A percentile compares a stretch with the other conserved stretches of the same genome.
phyloP scores from a whole-genome alignment of 2,113 vertebrate genomes.

The Synodontis membranacea region DNA sequence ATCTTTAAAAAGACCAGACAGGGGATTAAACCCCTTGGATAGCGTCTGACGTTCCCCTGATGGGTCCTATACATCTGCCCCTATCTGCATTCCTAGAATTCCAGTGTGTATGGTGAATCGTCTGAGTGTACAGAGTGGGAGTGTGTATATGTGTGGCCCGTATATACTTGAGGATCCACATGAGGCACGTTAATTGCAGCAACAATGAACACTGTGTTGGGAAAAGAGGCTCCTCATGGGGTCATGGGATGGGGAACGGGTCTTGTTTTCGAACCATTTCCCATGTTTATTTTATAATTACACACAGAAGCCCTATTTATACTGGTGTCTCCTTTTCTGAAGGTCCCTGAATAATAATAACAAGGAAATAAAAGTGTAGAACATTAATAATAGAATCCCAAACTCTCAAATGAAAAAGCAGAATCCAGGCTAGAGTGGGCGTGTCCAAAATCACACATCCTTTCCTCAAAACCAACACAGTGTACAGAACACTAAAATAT shows the following conservation, averaged over 20 bases:
- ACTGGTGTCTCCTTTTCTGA: neutral
- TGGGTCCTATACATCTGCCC: neutral
- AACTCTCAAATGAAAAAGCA: neutral
- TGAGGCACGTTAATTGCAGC: neutral
- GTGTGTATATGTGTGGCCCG: neutral
- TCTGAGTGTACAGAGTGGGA: conserved; percentile 56
- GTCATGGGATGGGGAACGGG: conserved; percentile 50
- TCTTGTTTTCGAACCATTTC: neutral
- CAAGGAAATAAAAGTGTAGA: neutral
- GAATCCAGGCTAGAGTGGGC: neutral
- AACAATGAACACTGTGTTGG: neutral
- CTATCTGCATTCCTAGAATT: conserved; percentile 37
- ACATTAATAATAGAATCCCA: neutral
- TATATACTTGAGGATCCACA: neutral
- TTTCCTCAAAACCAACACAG: neutral
- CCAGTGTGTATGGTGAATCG: conserved; percentile 5
- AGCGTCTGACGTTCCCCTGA: neutral
- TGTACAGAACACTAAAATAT: neutral
- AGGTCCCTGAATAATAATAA: neutral
- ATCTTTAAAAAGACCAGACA: neutral
- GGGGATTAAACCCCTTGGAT: neutral
- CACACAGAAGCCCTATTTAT: neutral
- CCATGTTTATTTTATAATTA: neutral
- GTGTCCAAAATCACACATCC: neutral
- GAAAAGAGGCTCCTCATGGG: neutral